A percentile compares a stretch with the other conserved stretches of the same genome.
These are phyloP conservation scores for Stenopsyche tienmushanensis DNA, from an alignment of 1,140 invertebrate genomes.

Conservation along the genomic window DNA sequence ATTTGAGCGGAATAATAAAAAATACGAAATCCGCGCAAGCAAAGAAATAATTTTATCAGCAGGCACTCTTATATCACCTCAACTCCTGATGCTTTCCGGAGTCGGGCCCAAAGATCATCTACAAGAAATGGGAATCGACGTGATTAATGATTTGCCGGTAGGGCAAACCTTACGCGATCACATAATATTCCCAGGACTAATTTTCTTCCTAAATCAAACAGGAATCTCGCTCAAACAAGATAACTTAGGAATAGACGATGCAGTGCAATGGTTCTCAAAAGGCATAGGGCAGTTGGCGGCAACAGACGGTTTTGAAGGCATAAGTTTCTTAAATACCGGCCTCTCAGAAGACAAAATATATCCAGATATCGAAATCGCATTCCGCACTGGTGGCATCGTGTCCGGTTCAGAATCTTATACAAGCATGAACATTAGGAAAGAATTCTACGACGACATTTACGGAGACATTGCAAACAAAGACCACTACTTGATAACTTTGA, in stretches of 20 bases:
- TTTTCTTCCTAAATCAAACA: conserved; percentile 58
- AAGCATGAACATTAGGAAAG: conserved; percentile 59
- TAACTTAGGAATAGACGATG: conserved; percentile 50
- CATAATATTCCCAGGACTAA: conserved; percentile 65
- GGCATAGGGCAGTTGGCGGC: conserved; percentile 58
- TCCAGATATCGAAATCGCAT: conserved; percentile 65
- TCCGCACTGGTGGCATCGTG: conserved; percentile 62
- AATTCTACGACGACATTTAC: conserved; percentile 60
- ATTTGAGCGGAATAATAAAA: conserved; percentile 51
- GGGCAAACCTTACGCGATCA: conserved; percentile 75
- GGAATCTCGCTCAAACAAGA: conserved; percentile 51
- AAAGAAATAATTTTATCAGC: conserved; percentile 71
- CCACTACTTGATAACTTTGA: conserved; percentile 66
- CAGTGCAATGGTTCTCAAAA: conserved; percentile 51
- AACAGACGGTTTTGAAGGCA: conserved; percentile 62
- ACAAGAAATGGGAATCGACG: conserved; percentile 63
- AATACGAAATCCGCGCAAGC: conserved; percentile 54
- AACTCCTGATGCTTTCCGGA: conserved; percentile 78
- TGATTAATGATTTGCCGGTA: conserved; percentile 66
- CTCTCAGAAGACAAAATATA: conserved; percentile 54
- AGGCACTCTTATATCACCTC: conserved; percentile 77
- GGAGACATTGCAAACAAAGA: conserved; percentile 59
- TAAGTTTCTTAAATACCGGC: conserved; percentile 64
- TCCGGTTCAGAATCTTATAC: conserved; percentile 70
- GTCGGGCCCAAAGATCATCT: conserved; percentile 69